Evolutionary conservation across 2,888 invertebrate genomes (phyloP).

Genomic region (Athrips mouffetella): DNA sequence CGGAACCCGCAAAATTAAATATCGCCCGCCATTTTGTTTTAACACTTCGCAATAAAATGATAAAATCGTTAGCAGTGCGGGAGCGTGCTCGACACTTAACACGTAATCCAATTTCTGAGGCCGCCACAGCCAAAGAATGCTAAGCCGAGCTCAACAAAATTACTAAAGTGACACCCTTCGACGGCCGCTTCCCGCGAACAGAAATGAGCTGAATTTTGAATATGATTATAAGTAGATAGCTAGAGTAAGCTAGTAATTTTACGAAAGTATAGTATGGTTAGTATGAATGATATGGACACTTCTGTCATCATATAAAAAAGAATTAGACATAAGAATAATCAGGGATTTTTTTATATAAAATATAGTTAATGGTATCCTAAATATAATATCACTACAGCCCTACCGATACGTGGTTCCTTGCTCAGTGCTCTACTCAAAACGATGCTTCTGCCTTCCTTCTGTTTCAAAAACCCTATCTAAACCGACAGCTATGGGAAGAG

Average conservation of each 20-base stretch:
- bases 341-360: too few relatives aligned
- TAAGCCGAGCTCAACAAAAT: slow-evolving; percentile 58
- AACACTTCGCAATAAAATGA: slow-evolving; percentile 54
- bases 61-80: slow-evolving; percentile 58
- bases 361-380: too few relatives aligned
- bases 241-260: not conserved
- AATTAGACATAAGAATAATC: too few relatives aligned
- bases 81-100: slow-evolving; percentile 53
- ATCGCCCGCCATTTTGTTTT: slow-evolving; percentile 6
- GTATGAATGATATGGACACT: too few relatives aligned
- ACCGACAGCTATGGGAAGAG: too few relatives aligned
- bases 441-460: too few relatives aligned
- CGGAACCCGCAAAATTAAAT: not conserved
- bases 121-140: slow-evolving; percentile 57
- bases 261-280: too few relatives aligned
- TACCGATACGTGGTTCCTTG: too few relatives aligned
- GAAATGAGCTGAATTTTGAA: slow-evolving; percentile 20
- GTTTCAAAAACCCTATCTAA: too few relatives aligned
- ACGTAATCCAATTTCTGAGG: slow-evolving; percentile 71
- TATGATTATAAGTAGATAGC: slow-evolving; percentile 7
- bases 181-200: slow-evolving; percentile 17
- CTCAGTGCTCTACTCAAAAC: too few relatives aligned
- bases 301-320: too few relatives aligned
- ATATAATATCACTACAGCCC: too few relatives aligned
- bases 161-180: slow-evolving; percentile 42